Evolutionary conservation across 2,888 invertebrate genomes (phyloP).

Genomic region (Idaea aversata): DNA sequence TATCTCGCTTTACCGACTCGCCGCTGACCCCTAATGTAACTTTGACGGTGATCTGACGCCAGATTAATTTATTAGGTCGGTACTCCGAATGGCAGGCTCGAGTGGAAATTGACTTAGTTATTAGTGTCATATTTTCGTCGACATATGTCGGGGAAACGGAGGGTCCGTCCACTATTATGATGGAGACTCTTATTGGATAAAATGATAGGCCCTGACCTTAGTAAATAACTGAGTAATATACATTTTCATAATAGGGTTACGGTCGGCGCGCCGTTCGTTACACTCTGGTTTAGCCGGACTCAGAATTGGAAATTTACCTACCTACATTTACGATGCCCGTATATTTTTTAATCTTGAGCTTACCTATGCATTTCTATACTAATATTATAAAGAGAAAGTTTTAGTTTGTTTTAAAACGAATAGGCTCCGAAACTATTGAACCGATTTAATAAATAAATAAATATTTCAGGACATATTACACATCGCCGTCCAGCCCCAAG

Average conservation of each 20-base stretch:
- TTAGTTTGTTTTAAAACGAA: too few relatives aligned
- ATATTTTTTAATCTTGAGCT: constrained; percentile 4
- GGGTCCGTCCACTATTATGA: constrained; percentile 45
- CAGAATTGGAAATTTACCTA: background rate
- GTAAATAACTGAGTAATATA: constrained; percentile 16
- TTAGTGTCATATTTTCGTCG: constrained; percentile 61
- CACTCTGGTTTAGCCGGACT: constrained; percentile 2
- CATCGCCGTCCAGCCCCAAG: too few relatives aligned
- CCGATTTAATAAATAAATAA: too few relatives aligned
- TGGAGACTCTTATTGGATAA: constrained; percentile 33
- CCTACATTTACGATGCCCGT: background rate
- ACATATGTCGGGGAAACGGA: constrained; percentile 44
- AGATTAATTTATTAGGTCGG: constrained; percentile 68
- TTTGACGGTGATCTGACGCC: constrained; percentile 66
- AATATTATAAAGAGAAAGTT: background rate
- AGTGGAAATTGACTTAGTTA: constrained; percentile 60
- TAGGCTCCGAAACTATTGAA: too few relatives aligned
- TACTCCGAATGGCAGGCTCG: constrained; percentile 39
- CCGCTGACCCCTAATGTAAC: constrained; percentile 54
- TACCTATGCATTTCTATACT: background rate
- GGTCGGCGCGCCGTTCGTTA: constrained; percentile 12
- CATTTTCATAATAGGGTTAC: constrained; percentile 29
- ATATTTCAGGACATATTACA: too few relatives aligned
- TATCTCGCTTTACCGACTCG: constrained; percentile 52
- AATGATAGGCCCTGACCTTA: constrained; percentile 29